Conservation (phyloP, 1,140 invertebrate species). For the Tetramorium parvispinum region DNA sequence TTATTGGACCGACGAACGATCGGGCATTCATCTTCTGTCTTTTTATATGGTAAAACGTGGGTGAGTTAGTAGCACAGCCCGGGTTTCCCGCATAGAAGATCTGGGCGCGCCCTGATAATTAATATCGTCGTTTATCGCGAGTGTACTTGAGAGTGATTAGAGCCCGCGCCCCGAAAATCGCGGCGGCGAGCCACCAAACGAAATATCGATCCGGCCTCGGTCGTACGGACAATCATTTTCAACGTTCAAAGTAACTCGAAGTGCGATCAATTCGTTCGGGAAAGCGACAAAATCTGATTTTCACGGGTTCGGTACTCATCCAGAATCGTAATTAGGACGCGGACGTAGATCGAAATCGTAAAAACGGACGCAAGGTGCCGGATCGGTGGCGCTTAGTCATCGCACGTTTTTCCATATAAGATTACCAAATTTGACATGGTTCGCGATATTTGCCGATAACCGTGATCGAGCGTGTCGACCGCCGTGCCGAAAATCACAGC, state of each 20-base stretch:
- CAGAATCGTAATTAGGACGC: background rate
- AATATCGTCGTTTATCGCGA: slow-evolving; percentile 48
- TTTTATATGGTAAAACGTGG: slow-evolving; percentile 10
- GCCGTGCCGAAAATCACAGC: slow-evolving; percentile 25
- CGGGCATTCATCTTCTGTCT: slow-evolving; percentile 4
- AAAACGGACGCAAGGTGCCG: background rate
- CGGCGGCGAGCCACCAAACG: background rate
- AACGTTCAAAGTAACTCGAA: background rate
- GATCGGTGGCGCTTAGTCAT: background rate
- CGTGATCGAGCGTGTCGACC: slow-evolving; percentile 2
- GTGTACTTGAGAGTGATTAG: slow-evolving; percentile 44
- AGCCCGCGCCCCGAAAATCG: slow-evolving; percentile 37
- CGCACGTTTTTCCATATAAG: slow-evolving; percentile 6
- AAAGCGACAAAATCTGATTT: slow-evolving; percentile 30
- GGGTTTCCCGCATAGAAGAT: background rate
- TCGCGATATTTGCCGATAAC: background rate
- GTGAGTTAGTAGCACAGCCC: slow-evolving; percentile 18
- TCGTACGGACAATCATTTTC: background rate
- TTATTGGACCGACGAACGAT: slow-evolving; percentile 37
- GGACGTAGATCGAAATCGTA: slow-evolving; percentile 12
- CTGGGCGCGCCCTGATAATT: slow-evolving; percentile 31
- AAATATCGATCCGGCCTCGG: slow-evolving; percentile 26
- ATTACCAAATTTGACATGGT: slow-evolving; percentile 3
- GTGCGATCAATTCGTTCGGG: background rate
- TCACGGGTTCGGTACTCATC: background rate